Evolutionary conservation across 2,113 vertebrate genomes (phyloP).

Genomic region (Melozone crissalis): DNA sequence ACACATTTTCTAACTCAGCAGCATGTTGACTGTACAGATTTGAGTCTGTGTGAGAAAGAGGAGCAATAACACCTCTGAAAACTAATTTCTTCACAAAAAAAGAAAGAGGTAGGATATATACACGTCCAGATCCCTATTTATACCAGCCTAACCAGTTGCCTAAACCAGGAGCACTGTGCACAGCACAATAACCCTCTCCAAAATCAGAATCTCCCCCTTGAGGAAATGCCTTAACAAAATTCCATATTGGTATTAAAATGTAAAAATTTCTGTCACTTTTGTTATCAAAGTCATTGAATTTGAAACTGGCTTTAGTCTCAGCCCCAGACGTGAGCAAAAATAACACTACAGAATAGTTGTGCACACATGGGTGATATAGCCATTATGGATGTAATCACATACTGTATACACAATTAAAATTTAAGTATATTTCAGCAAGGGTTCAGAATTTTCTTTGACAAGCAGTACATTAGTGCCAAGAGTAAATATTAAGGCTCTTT

Average conservation of each 20-base stretch:
- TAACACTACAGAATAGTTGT: not conserved
- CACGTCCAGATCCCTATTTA: accelerated
- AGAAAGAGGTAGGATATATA: not conserved
- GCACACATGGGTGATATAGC: not conserved
- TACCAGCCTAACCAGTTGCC: not conserved
- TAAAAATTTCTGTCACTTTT: not conserved
- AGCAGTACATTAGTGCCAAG: not conserved
- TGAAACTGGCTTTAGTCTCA: not conserved
- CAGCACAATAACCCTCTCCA: not conserved
- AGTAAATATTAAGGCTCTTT: not conserved
- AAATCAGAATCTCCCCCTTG: not conserved
- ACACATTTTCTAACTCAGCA: not conserved
- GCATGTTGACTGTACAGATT: not conserved
- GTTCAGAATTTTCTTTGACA: not conserved
- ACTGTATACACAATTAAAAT: not conserved
- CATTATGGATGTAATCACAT: not conserved
- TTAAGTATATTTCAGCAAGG: not conserved
- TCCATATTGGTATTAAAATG: not conserved
- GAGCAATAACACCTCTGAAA: not conserved
- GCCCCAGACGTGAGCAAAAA: not conserved
- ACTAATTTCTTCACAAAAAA: not conserved
- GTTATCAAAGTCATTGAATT: not conserved
- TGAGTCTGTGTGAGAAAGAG: not conserved
- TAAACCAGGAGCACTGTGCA: not conserved
- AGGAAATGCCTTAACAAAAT: not conserved